Percentiles rank a stretch among this genome's conserved stretches.
Conservation (phyloP, 1,140 invertebrate genomes). For the Scaptomyza pallida region DNA sequence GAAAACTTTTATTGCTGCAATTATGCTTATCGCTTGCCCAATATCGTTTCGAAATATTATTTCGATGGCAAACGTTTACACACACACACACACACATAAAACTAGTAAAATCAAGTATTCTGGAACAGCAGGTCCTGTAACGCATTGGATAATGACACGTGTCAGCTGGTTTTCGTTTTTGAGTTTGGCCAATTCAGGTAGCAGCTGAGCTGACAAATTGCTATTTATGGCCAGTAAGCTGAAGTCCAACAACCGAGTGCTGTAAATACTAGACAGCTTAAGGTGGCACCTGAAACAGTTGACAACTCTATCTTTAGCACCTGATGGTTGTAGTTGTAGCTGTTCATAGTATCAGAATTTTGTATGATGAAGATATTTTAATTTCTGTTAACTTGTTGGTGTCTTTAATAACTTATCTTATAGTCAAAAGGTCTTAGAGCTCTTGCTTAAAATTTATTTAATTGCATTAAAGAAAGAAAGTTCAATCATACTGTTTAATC, state of each 20-base stretch:
- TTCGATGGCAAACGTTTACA: slow-evolving; percentile 60
- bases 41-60: slow-evolving; percentile 81
- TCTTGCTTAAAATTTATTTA: too few relatives aligned
- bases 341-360: too few relatives aligned
- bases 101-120: slow-evolving; percentile 5
- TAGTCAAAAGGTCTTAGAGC: too few relatives aligned
- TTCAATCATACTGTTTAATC: too few relatives aligned
- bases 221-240: slow-evolving; percentile 29
- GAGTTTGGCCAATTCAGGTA: slow-evolving; percentile 15
- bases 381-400: too few relatives aligned
- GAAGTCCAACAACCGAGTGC: slow-evolving; percentile 25
- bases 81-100: not conserved
- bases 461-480: too few relatives aligned
- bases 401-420: too few relatives aligned
- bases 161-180: slow-evolving; percentile 12
- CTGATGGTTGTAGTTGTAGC: not conserved
- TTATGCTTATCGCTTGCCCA: slow-evolving; percentile 81
- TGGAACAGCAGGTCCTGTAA: slow-evolving; percentile 6
- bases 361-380: too few relatives aligned
- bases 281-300: slow-evolving; percentile 8
- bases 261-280: slow-evolving; percentile 26
- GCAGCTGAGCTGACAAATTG: slow-evolving; percentile 42
- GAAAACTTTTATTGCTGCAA: slow-evolving; percentile 82
- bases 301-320: not conserved
- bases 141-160: slow-evolving; percentile 31